Evolutionary conservation across 2,113 vertebrate genomes (phyloP).

Genomic region (Acanthochromis polyacanthus): DNA sequence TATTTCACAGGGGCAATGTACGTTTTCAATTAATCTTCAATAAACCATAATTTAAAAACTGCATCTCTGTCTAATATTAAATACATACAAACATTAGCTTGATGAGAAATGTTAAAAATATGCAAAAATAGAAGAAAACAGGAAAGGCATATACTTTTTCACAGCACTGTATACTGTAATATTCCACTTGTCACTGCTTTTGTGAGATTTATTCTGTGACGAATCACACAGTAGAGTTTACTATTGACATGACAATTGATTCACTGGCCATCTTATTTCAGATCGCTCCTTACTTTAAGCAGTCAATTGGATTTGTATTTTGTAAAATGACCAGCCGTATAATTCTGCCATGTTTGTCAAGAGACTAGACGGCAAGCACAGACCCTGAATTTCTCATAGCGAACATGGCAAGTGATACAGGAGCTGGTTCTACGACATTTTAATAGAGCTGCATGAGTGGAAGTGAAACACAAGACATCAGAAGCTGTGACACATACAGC

Average conservation of each 20-base stretch:
- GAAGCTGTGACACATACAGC: slow-evolving; percentile 65
- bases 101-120: too few relatives aligned
- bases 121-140: too few relatives aligned
- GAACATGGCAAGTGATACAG: slow-evolving; percentile 26
- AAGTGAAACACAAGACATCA: slow-evolving; percentile 61
- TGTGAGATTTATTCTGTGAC: neutral
- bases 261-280: neutral
- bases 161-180: neutral
- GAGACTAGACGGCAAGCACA: neutral
- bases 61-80: too few relatives aligned
- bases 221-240: neutral
- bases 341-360: neutral
- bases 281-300: neutral
- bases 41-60: too few relatives aligned
- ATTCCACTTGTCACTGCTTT: neutral
- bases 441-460: slow-evolving; percentile 34
- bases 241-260: too few relatives aligned
- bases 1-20: too few relatives aligned
- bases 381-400: slow-evolving; percentile 3
- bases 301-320: neutral
- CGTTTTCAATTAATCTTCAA: too few relatives aligned
- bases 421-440: slow-evolving; percentile 42
- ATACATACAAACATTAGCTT: too few relatives aligned
- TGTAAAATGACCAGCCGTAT: neutral
- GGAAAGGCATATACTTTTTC: too few relatives aligned